Conservation (phyloP, 2,888 invertebrate genomes). For the Teleiodes luculella region DNA sequence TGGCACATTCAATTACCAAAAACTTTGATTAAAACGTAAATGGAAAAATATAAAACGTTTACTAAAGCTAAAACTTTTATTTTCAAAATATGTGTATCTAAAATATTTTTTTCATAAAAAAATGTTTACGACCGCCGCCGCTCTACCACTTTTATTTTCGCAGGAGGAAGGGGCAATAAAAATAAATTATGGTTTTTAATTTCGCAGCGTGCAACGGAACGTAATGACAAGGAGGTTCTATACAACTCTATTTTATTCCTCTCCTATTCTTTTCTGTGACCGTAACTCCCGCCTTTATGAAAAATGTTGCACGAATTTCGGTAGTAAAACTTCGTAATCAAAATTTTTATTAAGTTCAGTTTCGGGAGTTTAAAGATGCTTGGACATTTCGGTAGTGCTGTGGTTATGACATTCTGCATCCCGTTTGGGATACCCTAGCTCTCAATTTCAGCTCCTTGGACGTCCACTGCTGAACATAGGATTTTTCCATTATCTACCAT, state of each 20-base stretch:
- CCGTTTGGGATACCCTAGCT: too few relatives aligned
- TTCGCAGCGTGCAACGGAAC: conserved; percentile 37
- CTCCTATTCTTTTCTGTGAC: conserved; percentile 1
- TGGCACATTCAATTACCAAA: too few relatives aligned
- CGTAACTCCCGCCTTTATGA: conserved; percentile 5
- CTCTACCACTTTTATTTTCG: conserved; percentile 37
- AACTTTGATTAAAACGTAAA: too few relatives aligned
- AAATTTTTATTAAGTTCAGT: conserved; percentile 9
- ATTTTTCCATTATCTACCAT: too few relatives aligned
- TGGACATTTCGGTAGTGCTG: too few relatives aligned
- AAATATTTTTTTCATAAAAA: neutral
- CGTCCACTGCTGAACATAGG: too few relatives aligned
- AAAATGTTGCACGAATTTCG: conserved; percentile 3
- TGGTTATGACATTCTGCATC: too few relatives aligned
- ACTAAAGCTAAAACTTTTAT: too few relatives aligned
- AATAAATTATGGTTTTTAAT: conserved; percentile 72
- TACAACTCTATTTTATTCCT: conserved; percentile 18
- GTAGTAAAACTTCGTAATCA: conserved; percentile 9
- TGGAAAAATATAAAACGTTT: too few relatives aligned
- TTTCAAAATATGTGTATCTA: neutral
- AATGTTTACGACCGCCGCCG: neutral
- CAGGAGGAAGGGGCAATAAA: conserved; percentile 52
- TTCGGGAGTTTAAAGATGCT: conserved; percentile 1
- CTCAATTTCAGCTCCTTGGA: too few relatives aligned
- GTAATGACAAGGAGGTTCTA: conserved; percentile 28